Evolutionary conservation across 2,888 invertebrate species (phyloP), one percentile per base, ranked within the genome.

Genomic region (Nebria brevicollis): DNA sequence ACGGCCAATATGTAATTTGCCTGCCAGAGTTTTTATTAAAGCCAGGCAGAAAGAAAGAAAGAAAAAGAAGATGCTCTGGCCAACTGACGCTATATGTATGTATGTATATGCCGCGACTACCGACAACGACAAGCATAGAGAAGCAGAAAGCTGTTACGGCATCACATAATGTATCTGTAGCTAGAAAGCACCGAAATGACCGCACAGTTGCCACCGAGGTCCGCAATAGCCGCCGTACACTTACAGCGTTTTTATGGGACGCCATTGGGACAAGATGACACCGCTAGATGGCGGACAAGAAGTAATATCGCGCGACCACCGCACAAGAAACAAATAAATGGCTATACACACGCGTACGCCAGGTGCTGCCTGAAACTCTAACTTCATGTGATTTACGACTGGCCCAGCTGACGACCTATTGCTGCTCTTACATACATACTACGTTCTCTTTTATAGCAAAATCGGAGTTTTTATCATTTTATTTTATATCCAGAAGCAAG

Each of bases 311-410:
- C 84, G 84, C 20, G 66, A 15, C 20, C 66, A 82, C 76, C 83
- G 83, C 83, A 73, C 81, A 85, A 85, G 85, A 85, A 84, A 85
- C 85, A 86, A 86, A 85, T 85, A 85, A 85, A 86, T 84, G 84
- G 84, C 77, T 83, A 82, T 82, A 79, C 79, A 82, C 77, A 76
- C 83, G 83, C 70, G 26, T 25, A 34, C 78, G 82, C 77, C 83
- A 83, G 82, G 82, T 83, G 83, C 82, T 82, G 82, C 76, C 77
- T 34, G 34, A 34, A 34, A 68, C 41, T 70, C 70, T 70, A 70
- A 70, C 70, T 70, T 70, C 20, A 78, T 77, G 77, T 83, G 83
- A 83, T 84, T 83, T 83, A 83, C 83, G 75, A 72, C 76, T 25
- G 13, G 11, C 10, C 15, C 80, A 73, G 80, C 43, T 82, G 75